Evolutionary conservation across 2,888 invertebrate genomes (phyloP).

Genomic region (Bruchidius siliquastri): DNA sequence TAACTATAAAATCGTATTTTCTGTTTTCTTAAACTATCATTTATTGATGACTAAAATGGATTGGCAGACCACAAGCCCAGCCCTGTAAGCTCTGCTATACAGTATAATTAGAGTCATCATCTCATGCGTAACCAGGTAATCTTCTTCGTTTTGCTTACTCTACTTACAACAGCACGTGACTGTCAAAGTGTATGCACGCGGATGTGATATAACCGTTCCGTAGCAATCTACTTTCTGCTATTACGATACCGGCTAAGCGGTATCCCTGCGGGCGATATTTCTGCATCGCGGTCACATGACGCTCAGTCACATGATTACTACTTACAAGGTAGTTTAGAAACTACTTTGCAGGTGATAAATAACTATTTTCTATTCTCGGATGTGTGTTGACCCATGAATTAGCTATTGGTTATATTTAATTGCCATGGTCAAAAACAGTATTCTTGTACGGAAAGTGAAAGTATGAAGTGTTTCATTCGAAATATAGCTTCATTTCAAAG

Average conservation of each 20-base stretch:
- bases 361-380: background rate
- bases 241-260: background rate
- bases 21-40: too few species aligned
- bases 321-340: background rate
- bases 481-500: background rate
- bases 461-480: background rate
- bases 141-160: background rate
- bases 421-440: background rate
- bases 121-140: background rate
- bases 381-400: background rate
- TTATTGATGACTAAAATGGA: too few species aligned
- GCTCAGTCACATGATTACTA: background rate
- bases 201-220: background rate
- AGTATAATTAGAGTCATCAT: background rate
- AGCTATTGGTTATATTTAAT: background rate
- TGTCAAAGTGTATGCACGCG: background rate
- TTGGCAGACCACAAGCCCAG: too few species aligned
- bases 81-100: too few species aligned
- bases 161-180: background rate
- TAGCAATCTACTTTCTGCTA: background rate
- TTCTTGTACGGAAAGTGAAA: background rate
- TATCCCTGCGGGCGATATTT: background rate
- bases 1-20: too few species aligned
- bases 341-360: background rate
- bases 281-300: background rate